These are phyloP conservation scores for Chaetodon trifasciatus DNA, from an alignment of 2,797 vertebrate species.

Conservation along the genomic window DNA sequence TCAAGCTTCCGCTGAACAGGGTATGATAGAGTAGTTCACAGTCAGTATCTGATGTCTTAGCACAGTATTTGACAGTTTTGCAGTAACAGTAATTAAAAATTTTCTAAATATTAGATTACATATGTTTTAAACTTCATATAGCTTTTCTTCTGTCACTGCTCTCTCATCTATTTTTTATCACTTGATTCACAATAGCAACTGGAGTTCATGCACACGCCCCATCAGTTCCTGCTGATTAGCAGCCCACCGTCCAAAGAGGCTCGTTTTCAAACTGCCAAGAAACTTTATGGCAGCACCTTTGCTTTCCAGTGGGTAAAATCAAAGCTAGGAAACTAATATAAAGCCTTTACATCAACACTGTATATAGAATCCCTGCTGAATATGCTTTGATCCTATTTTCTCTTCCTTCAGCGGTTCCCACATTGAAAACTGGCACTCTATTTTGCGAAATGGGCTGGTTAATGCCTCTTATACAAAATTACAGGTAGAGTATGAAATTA, in stretches of 20 bases:
- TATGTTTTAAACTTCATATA: not conserved
- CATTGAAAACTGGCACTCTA: conserved; percentile 99
- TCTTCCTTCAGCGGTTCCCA: conserved; percentile 82
- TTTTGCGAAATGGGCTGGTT: conserved; percentile 95
- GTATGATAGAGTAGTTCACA: conserved; percentile 77
- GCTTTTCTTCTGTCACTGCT: not conserved
- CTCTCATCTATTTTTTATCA: not conserved
- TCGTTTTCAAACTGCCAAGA: conserved; percentile 93
- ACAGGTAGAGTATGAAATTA: conserved; percentile 86
- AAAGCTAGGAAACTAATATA: not conserved
- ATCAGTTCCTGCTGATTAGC: conserved; percentile 98
- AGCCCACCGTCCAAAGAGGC: conserved; percentile 96
- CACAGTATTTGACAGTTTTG: conserved; percentile 9
- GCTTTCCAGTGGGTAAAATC: conserved; percentile 94
- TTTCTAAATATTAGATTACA: not conserved
- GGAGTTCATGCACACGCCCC: conserved; percentile 97
- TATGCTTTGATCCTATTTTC: not conserved
- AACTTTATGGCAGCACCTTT: conserved; percentile 96
- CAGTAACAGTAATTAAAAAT: not conserved
- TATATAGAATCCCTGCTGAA: not conserved
- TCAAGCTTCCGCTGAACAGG: conserved; percentile 95
- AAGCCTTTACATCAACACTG: not conserved
- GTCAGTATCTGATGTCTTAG: not conserved
- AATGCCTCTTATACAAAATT: conserved; percentile 97
- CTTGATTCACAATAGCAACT: conserved; percentile 89